phyloP scores from a whole-genome alignment of 2,113 vertebrate genomes.

The Callionymus lyra region DNA sequence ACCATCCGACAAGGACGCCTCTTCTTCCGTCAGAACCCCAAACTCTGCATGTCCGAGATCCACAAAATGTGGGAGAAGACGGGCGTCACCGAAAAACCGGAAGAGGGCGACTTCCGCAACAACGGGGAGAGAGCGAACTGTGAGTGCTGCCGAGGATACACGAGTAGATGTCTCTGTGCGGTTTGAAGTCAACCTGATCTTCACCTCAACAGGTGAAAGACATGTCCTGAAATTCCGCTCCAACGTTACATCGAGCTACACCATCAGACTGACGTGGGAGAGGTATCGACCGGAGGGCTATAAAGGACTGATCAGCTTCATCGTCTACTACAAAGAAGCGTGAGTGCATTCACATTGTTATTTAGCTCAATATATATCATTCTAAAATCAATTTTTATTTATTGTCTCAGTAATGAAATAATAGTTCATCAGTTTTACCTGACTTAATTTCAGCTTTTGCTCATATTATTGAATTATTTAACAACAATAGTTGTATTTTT shows the following conservation, averaged over 20 bases:
- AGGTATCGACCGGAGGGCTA: constrained; percentile 80
- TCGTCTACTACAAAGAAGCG: constrained; percentile 96
- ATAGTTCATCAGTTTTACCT: no score
- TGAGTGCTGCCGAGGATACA: constrained; percentile 64
- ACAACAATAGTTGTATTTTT: no score
- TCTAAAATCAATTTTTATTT: no score
- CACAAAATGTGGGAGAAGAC: constrained; percentile 90
- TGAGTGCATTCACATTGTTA: constrained; percentile 71
- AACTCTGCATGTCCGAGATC: constrained; percentile 90
- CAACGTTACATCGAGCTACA: constrained; percentile 77
- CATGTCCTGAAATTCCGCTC: constrained; percentile 82
- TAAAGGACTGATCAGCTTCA: constrained; percentile 89
- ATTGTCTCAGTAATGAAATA: no score
- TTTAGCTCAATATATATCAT: no score
- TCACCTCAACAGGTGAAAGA: constrained; percentile 76
- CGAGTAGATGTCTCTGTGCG: neutral
- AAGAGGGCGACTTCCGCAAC: constrained; percentile 82
- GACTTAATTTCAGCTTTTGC: no score
- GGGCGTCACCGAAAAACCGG: constrained; percentile 72
- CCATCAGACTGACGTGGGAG: constrained; percentile 82
- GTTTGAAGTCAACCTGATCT: constrained; percentile 7
- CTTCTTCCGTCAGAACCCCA: constrained; percentile 91
- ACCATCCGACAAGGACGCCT: constrained; percentile 86
- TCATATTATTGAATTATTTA: no score
- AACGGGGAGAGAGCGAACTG: constrained; percentile 92